phyloP scores from a whole-genome alignment of 2,888 invertebrate genomes.

The Masnerella sp. region DNA sequence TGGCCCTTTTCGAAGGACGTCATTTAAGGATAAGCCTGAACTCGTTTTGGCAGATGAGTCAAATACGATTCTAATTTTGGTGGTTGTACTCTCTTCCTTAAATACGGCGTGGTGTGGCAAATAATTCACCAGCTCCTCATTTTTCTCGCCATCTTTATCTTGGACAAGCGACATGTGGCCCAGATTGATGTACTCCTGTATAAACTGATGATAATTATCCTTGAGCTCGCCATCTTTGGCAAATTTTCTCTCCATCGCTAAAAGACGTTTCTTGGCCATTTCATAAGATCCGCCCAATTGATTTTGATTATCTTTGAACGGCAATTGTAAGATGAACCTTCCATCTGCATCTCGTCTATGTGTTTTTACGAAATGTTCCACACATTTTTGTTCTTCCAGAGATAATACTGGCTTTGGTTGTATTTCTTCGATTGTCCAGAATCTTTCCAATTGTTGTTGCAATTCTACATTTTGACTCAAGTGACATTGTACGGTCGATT shows the following conservation, averaged over 20 bases:
- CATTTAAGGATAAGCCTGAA: background rate
- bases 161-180: background rate
- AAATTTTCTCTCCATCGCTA: background rate
- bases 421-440: conserved; percentile 58
- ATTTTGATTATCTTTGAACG: background rate
- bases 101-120: background rate
- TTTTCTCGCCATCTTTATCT: background rate
- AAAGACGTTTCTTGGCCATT: background rate
- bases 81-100: background rate
- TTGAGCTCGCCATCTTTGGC: background rate
- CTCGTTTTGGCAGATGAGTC: background rate
- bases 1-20: background rate
- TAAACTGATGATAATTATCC: background rate
- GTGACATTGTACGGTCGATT: background rate
- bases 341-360: conserved; percentile 40
- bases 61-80: background rate
- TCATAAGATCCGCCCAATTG: background rate
- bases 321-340: conserved; percentile 14
- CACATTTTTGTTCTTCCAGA: conserved; percentile 54
- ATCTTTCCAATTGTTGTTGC: conserved; percentile 49
- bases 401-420: conserved; percentile 9
- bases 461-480: conserved; percentile 1
- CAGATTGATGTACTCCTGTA: background rate
- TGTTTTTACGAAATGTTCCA: conserved; percentile 44
- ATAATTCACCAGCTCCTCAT: background rate